Evolutionary conservation across 2,113 vertebrate species (phyloP), one percentile per base, ranked within the genome.

Genomic region (Clarias macrocephalus): DNA sequence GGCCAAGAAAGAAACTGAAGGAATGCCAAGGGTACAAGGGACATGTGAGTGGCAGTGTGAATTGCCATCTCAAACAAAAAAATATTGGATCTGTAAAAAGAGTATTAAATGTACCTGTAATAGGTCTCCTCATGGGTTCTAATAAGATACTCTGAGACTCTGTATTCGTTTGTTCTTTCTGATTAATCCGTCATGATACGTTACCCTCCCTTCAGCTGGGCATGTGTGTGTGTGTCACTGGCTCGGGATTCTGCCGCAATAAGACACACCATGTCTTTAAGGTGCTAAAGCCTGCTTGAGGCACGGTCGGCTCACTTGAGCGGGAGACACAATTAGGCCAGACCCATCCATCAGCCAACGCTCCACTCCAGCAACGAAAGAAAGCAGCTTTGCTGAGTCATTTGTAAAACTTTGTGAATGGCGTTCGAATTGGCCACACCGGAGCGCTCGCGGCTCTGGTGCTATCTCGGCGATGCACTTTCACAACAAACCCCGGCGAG

Each of bases 131-230:
- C 23, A 59, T 68, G 76, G 73, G 18, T 28, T 80, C n/a, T 86
- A 56, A 86, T 80, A 21, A 28, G 25, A 77, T 66, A 68, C 6
- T 42, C 57, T 48, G 6, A 73, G 76, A 82, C 68, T 89, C 42
- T 72, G 87, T n/a, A 87, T 28, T 42, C 59, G 73, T 72, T 65
- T 42, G 0, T 90, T 85, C 70, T 79, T 66, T 83, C 16, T 83
- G 85, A 68, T 80, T 66, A 25, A 68, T 86, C 85, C 7, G 13
- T 59, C 8, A 0, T 80, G 62, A 80, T 63, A 57, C 21, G 65
- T 63, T 87, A 89, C 88, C 57, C 65, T 66, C 56, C 33, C 88
- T 92, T 92, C 88, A 84, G 86, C 85, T 88, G 90, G 91, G 91
- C 11, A 7, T 59, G n/a, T 59, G 52, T 28, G 52, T 79, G 76